Evolutionary conservation across 2,797 vertebrate genomes (phyloP).

Genomic region (Podarcis lilfordi): DNA sequence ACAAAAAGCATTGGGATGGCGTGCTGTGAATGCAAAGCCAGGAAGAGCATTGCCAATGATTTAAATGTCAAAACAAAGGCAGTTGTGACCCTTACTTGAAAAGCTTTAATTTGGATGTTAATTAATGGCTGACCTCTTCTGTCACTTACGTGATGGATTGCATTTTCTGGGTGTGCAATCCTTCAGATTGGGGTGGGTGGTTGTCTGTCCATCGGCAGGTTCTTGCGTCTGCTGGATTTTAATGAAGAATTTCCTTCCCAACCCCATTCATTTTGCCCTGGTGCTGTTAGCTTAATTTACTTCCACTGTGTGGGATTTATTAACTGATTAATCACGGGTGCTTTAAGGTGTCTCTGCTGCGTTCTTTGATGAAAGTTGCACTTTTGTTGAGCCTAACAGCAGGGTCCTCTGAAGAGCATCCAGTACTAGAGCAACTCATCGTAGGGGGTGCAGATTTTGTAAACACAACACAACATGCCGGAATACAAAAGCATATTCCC

Average conservation of each 20-base stretch:
- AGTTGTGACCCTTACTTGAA: slow-evolving; percentile 73
- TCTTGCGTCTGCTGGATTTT: slow-evolving; percentile 26
- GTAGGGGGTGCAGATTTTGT: not conserved
- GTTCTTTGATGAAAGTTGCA: not conserved
- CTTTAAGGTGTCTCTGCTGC: slow-evolving; percentile 1
- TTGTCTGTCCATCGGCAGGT: slow-evolving; percentile 14
- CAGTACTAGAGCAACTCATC: not conserved
- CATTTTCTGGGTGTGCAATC: slow-evolving; percentile 50
- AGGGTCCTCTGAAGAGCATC: not conserved
- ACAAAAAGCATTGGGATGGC: slow-evolving; percentile 74
- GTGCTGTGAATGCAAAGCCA: slow-evolving; percentile 66
- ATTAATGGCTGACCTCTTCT: slow-evolving; percentile 75
- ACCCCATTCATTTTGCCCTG: not conserved
- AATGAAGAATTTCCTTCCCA: slow-evolving; percentile 29
- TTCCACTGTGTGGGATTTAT: slow-evolving; percentile 26
- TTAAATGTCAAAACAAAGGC: slow-evolving; percentile 80
- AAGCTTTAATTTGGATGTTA: slow-evolving; percentile 76
- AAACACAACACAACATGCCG: not conserved
- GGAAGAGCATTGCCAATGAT: slow-evolving; percentile 59
- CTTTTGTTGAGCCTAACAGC: not conserved
- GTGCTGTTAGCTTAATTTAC: slow-evolving; percentile 42
- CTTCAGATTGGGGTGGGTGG: slow-evolving; percentile 17
- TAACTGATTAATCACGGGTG: slow-evolving; percentile 36
- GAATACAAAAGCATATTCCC: not conserved
- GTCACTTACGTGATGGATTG: slow-evolving; percentile 62